These are phyloP conservation scores for Dexiosoma caninum DNA, from an alignment of 2,888 invertebrate species.

Conservation along the genomic window DNA sequence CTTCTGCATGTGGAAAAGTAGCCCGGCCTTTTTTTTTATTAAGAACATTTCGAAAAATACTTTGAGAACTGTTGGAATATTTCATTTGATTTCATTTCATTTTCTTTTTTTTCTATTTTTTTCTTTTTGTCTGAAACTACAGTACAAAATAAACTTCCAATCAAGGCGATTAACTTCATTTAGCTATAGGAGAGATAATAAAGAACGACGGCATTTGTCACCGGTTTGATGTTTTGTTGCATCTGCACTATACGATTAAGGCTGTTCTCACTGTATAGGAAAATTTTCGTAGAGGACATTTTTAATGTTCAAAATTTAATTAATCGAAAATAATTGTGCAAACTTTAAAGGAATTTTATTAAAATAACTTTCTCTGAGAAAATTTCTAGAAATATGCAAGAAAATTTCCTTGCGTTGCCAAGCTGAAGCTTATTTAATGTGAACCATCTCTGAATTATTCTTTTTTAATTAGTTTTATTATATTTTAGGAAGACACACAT, in stretches of 20 bases:
- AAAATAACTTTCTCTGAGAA: too few relatives aligned
- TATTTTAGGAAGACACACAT: too few relatives aligned
- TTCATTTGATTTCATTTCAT: constrained; percentile 26
- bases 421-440: too few relatives aligned
- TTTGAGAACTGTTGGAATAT: constrained; percentile 3
- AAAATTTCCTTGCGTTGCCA: too few relatives aligned
- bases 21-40: constrained; percentile 1
- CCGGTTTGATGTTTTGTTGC: constrained; percentile 16
- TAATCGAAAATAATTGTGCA: too few relatives aligned
- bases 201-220: constrained; percentile 52
- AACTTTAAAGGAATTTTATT: too few relatives aligned
- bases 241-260: neutral
- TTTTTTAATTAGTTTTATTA: too few relatives aligned
- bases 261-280: too few relatives aligned
- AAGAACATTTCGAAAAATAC: constrained; percentile 22
- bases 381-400: too few relatives aligned
- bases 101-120: neutral
- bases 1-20: neutral
- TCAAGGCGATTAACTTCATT: constrained; percentile 56
- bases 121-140: neutral
- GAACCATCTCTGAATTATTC: too few relatives aligned
- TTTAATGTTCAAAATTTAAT: too few relatives aligned
- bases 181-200: constrained; percentile 47
- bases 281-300: too few relatives aligned
- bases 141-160: constrained; percentile 27